These are phyloP conservation scores for Hyalella azteca DNA, from an alignment of 2,888 invertebrate species.

Conservation along the genomic window DNA sequence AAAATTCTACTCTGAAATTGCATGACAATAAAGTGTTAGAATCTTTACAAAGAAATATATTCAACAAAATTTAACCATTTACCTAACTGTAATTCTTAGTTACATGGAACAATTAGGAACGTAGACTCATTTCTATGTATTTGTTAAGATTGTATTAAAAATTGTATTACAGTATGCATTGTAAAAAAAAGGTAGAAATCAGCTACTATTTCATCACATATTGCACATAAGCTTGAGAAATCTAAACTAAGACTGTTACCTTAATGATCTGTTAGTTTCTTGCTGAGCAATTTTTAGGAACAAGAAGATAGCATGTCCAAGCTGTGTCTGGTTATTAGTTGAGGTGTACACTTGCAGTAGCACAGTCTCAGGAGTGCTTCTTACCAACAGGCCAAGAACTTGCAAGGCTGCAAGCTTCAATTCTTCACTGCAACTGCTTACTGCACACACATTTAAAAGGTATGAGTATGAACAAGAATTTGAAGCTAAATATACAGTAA, in stretches of 20 bases:
- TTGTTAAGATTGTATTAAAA: no score
- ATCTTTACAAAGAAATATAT: background rate
- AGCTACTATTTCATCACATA: no score
- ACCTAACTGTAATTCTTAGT: background rate
- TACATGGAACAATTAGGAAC: no score
- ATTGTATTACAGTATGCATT: no score
- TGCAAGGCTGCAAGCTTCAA: background rate
- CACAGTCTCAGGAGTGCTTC: background rate
- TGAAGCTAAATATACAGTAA: background rate
- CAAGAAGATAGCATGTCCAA: constrained; percentile 16
- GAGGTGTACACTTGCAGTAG: background rate
- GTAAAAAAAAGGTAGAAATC: background rate
- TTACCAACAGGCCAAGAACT: background rate
- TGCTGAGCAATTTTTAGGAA: constrained; percentile 18
- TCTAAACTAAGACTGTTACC: background rate
- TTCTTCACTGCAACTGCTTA: constrained; percentile 22
- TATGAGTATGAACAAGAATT: background rate
- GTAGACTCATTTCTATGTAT: no score
- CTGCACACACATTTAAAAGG: background rate
- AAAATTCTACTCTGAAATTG: background rate
- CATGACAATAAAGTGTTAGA: background rate
- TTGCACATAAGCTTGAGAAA: no score
- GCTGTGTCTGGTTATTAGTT: background rate
- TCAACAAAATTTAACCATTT: background rate
- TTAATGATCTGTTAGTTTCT: background rate